phyloP scores from a whole-genome alignment of 2,113 vertebrate species.

The Myotis lucifugus region DNA sequence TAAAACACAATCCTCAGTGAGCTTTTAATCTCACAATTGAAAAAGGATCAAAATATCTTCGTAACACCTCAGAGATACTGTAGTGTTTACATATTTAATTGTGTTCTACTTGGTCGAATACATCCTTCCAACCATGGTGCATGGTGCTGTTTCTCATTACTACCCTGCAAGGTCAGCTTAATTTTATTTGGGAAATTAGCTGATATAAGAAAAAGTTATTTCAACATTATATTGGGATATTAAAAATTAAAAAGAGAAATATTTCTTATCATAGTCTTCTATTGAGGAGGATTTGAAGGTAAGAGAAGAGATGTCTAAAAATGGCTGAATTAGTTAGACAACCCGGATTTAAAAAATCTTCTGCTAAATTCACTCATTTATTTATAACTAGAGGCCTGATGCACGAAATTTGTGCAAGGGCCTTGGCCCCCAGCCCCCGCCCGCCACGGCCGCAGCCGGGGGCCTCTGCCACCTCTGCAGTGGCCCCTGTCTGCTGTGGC shows the following conservation, averaged over 20 bases:
- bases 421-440: too few species aligned
- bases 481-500: too few species aligned
- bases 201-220: slow-evolving; percentile 1
- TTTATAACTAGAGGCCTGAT: background rate
- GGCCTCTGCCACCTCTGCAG: too few species aligned
- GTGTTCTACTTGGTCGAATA: background rate
- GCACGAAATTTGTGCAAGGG: too few species aligned
- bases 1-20: slow-evolving; percentile 1
- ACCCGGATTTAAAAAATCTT: slow-evolving; percentile 2
- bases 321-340: background rate
- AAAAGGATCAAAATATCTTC: background rate
- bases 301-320: slow-evolving; percentile 4
- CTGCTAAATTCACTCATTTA: slow-evolving; percentile 22
- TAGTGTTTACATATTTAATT: background rate
- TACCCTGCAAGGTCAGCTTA: background rate
- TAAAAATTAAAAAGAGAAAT: slow-evolving; percentile 10
- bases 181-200: background rate
- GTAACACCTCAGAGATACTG: background rate
- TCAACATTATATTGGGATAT: background rate
- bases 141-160: background rate
- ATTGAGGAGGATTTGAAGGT: slow-evolving; percentile 17
- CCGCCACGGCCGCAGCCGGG: too few species aligned
- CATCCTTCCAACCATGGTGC: background rate
- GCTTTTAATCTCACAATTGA: slow-evolving; percentile 20
- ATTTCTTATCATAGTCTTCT: background rate